Evolutionary conservation across 2,113 vertebrate genomes (phyloP), one percentile per base, ranked within the genome.

Genomic region (Zapus hudsonius): DNA sequence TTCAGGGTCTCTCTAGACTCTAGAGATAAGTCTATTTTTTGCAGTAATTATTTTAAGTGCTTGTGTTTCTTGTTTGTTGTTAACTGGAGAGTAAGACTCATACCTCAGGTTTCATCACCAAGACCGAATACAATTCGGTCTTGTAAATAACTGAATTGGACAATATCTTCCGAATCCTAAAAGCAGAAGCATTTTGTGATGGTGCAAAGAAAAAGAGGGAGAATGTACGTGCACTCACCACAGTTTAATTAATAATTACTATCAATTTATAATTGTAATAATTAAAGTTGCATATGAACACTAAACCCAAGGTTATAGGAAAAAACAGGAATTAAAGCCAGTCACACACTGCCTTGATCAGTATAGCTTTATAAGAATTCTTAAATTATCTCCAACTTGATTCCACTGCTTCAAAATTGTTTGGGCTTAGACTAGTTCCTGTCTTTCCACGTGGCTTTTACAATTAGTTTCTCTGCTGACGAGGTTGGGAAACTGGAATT

Each of bases 11-110:
- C 47, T 73, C 29, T 52, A 74, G 64, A 84, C 70, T 80, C 25
- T 33, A 84, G 29, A 87, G 20, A 33, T 55, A 75, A 61, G 57
- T 59, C 47, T 91, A 27, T 55, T 69, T 73, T 95, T 90, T 94
- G 16, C 3, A 84, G 27, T 80, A 38, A 73, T 82, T 91, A 89
- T 81, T 89, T 92, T 80, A 85, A 88, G 78, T 90, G 4, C 36
- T 95, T 87, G 22, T 73, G 38, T 78, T 67, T 86, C 31, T 22
- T 88, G 63, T 93, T 91, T 93, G 52, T 72, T 95, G 33, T 36
- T 44, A 90, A 79, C 44, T 42, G 78, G 76, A 94, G 23, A 76
- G 8, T 84, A 81, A 92, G 59, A 7, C 9, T 64, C 29, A 47
- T 11, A 27, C 70, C 78, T 70, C 70, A 33, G 59, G 88, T 91